Conservation (phyloP, 2,113 vertebrate genomes). For the Epinephelus lanceolatus region DNA sequence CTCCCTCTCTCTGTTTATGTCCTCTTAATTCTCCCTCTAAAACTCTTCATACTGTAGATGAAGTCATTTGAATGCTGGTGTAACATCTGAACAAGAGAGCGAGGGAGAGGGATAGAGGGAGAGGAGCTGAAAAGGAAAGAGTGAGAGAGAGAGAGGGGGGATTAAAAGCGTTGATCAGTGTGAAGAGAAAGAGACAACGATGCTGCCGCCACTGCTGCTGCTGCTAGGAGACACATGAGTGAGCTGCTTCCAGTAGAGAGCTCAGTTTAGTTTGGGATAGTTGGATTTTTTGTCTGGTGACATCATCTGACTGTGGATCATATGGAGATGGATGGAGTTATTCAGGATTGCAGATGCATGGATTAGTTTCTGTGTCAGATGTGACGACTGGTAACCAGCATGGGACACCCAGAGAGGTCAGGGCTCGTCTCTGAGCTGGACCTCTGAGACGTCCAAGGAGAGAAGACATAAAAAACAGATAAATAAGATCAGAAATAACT, state of each 20-base stretch:
- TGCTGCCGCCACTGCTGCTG: slow-evolving; percentile 25
- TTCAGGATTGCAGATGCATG: background rate
- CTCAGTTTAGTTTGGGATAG: background rate
- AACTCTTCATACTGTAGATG: slow-evolving; percentile 57
- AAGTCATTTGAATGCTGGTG: slow-evolving; percentile 60
- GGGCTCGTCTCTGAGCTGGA: background rate
- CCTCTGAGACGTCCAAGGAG: slow-evolving; percentile 12
- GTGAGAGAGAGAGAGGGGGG: background rate
- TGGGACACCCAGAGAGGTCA: slow-evolving; percentile 22
- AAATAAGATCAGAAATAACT: background rate
- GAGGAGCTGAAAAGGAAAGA: background rate
- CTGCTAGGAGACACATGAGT: slow-evolving; percentile 8
- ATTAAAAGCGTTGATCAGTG: slow-evolving; percentile 47
- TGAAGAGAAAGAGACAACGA: background rate
- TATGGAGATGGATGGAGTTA: slow-evolving; percentile 25
- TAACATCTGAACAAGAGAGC: slow-evolving; percentile 34
- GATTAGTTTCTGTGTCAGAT: slow-evolving; percentile 28
- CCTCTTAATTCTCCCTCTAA: slow-evolving; percentile 72
- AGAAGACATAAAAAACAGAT: background rate
- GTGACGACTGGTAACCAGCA: background rate
- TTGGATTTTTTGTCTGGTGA: background rate
- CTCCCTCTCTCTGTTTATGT: slow-evolving; percentile 48
- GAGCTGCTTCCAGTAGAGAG: slow-evolving; percentile 1
- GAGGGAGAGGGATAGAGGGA: slow-evolving; percentile 17
- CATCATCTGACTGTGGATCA: background rate